A percentile compares a stretch with the other conserved stretches of the same genome.
phyloP scores from a whole-genome alignment of 64 coral and sea anemone genomes.

The Pachyseris speciosa region DNA sequence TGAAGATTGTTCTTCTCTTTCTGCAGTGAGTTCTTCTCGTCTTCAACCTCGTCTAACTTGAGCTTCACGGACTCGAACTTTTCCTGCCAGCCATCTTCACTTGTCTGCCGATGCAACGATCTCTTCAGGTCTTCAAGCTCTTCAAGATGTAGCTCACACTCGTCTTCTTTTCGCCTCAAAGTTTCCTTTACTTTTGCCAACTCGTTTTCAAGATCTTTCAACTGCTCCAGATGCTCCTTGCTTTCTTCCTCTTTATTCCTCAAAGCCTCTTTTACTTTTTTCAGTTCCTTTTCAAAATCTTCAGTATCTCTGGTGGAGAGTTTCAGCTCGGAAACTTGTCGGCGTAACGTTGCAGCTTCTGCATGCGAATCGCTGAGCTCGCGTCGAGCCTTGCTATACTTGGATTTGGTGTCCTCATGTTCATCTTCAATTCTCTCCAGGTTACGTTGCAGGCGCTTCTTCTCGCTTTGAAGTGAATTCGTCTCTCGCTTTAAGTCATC shows the following conservation, averaged over 20 bases:
- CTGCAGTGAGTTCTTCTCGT: constrained; percentile 33
- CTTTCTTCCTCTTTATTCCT: constrained; percentile 29
- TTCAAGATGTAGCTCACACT: not conserved
- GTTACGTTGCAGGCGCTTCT: constrained; percentile 11
- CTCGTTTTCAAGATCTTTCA: constrained; percentile 5
- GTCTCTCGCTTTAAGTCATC: constrained; percentile 2
- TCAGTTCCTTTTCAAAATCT: constrained; percentile 17
- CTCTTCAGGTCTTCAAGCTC: constrained; percentile 24
- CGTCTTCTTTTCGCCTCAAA: constrained; percentile 16
- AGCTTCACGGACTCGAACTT: constrained; percentile 45
- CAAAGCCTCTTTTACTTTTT: constrained; percentile 4
- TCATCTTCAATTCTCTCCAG: constrained; percentile 25
- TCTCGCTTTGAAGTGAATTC: constrained; percentile 16
- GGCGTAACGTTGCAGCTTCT: not conserved
- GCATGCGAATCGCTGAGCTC: not conserved
- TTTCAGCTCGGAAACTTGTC: constrained; percentile 16
- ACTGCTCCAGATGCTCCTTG: not conserved
- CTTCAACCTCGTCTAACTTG: constrained; percentile 27
- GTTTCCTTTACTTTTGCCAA: not conserved
- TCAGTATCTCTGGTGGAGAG: constrained; percentile 15
- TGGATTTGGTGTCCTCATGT: constrained; percentile 25
- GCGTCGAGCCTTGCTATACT: constrained; percentile 21
- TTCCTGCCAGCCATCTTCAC: constrained; percentile 40
- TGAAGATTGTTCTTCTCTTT: constrained; percentile 45
- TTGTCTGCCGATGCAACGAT: not conserved